phyloP scores from a whole-genome alignment of 2,888 invertebrate genomes.

The Ophioninae sp. region DNA sequence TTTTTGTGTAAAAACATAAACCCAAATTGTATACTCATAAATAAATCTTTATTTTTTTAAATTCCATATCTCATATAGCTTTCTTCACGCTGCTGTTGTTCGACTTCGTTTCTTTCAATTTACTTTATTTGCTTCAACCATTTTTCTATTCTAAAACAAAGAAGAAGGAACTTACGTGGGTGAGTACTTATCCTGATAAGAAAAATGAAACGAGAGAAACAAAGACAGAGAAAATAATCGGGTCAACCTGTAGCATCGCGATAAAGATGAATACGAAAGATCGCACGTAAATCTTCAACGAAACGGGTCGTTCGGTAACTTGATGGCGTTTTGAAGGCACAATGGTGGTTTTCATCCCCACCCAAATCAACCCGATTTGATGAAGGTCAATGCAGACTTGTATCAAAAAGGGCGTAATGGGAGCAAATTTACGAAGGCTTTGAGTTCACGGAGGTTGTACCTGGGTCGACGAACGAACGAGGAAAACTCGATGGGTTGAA shows the following conservation, averaged over 20 bases:
- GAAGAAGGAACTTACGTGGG: neutral
- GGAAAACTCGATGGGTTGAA: conserved; percentile 53
- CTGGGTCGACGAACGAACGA: neutral
- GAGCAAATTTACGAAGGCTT: conserved; percentile 20
- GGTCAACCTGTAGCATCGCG: conserved; percentile 35
- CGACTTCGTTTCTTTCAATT: no score
- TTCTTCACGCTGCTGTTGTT: no score
- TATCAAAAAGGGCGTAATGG: neutral
- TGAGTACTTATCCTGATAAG: no score
- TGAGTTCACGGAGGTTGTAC: neutral
- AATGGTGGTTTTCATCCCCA: conserved; percentile 43
- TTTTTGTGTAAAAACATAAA: no score
- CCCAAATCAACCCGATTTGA: conserved; percentile 11
- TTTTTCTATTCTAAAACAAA: neutral
- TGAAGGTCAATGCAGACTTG: neutral
- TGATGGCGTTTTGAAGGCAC: conserved; percentile 65
- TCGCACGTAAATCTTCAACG: conserved; percentile 73
- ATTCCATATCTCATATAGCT: no score
- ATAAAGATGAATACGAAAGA: neutral
- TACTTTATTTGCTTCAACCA: no score
- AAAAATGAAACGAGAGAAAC: neutral
- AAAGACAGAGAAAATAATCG: conserved; percentile 7
- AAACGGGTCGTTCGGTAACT: conserved; percentile 72
- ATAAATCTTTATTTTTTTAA: no score
- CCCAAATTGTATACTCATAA: no score